These are phyloP conservation scores for Agrilus mali DNA, from an alignment of 2,888 invertebrate genomes.

Conservation along the genomic window DNA sequence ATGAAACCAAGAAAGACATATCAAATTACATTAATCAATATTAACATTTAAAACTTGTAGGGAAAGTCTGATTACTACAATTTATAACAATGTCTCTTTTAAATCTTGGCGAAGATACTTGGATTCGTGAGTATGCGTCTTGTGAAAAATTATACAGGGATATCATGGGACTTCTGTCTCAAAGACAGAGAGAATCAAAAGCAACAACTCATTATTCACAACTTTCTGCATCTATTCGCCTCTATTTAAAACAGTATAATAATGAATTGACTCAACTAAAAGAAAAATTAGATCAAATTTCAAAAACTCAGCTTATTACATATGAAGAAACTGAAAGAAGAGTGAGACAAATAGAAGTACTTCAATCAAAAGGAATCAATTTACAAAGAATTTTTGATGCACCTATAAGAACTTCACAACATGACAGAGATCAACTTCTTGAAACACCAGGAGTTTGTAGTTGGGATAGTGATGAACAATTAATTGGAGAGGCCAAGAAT, in stretches of 20 bases:
- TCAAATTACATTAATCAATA: too few species aligned
- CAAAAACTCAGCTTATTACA: constrained; percentile 36
- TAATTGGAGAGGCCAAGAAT: constrained; percentile 31
- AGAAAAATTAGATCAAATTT: constrained; percentile 40
- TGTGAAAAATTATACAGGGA: constrained; percentile 51
- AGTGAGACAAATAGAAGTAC: constrained; percentile 44
- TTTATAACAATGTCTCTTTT: background rate
- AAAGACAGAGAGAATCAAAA: constrained; percentile 40
- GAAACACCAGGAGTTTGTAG: constrained; percentile 30
- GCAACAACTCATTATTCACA: constrained; percentile 43
- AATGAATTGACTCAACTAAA: constrained; percentile 46
- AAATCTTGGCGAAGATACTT: background rate
- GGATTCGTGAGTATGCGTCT: constrained; percentile 42
- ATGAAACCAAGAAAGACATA: too few species aligned
- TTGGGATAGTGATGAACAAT: constrained; percentile 35
- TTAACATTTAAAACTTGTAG: too few species aligned
- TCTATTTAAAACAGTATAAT: constrained; percentile 48
- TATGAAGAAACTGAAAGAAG: constrained; percentile 49
- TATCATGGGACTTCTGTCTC: constrained; percentile 47
- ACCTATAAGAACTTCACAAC: constrained; percentile 20
- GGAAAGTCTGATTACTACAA: too few species aligned
- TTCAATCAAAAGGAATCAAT: constrained; percentile 46
- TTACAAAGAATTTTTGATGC: constrained; percentile 40
- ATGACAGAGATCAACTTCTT: constrained; percentile 28
- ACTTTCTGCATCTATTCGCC: constrained; percentile 44